Conservation (phyloP, 53 echinoderm and acorn worm species). For the Antedon mediterranea region DNA sequence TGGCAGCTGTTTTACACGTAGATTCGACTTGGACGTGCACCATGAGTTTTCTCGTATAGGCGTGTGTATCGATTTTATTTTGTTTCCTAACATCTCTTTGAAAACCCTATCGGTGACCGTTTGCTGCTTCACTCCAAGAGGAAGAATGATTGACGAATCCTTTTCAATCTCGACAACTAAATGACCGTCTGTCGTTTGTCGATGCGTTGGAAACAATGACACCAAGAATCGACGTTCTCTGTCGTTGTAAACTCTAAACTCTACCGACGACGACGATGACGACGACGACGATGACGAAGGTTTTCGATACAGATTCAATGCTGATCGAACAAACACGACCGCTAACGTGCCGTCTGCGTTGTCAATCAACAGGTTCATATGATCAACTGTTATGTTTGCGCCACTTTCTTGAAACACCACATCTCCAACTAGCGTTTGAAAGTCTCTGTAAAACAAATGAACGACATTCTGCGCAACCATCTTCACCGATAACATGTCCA, state of each 20-base stretch:
- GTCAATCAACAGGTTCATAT: background rate
- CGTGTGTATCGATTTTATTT: too few relatives aligned
- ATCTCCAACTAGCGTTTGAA: background rate
- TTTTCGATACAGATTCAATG: too few relatives aligned
- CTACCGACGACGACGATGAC: background rate
- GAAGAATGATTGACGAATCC: too few relatives aligned
- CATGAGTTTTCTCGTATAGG: too few relatives aligned
- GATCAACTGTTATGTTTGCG: background rate
- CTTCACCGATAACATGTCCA: background rate
- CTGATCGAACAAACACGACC: background rate
- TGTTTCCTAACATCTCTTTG: too few relatives aligned
- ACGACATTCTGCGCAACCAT: background rate
- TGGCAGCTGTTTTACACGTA: too few relatives aligned
- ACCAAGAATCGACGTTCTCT: background rate
- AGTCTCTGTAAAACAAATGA: background rate
- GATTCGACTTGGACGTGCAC: too few relatives aligned
- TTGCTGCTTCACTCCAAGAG: too few relatives aligned
- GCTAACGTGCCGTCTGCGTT: background rate
- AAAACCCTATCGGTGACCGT: too few relatives aligned
- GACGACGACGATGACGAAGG: too few relatives aligned
- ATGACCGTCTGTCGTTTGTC: too few relatives aligned
- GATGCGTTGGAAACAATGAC: background rate
- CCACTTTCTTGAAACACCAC: background rate
- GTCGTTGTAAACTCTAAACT: background rate
- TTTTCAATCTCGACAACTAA: too few relatives aligned